Evolutionary conservation across 2,797 vertebrate genomes (phyloP), one percentile per base, ranked within the genome.

Genomic region (Pygocentrus nattereri): DNA sequence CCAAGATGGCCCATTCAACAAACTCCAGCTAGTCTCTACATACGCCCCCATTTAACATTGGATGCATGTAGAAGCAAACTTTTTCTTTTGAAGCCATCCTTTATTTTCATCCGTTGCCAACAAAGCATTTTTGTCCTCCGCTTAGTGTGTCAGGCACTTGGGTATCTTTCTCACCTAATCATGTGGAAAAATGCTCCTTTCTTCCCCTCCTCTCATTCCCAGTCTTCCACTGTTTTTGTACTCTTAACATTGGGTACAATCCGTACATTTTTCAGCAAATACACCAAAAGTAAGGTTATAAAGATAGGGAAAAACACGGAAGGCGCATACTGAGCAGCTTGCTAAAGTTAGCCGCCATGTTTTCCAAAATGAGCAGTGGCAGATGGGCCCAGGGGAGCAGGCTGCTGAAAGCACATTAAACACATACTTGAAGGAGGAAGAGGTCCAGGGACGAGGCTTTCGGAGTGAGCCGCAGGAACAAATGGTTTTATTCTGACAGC

Each of bases 401-500:
- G 79, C 86, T 82, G 90, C 88, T 86, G 90, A 92, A 90, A 92
- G 87, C 92, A 91, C 90, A 93, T 93, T 89, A 93, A 93, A 94
- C 93, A 90, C 89, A 79, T 83, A 85, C 83, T 85, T 83, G 82
- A 81, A 86, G 83, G 47, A 81, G 86, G 75, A 84, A 76, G 87
- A 75, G 87, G 86, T 88, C 87, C 44, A 64, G 90, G 88, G 90
- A 89, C 84, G 82, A 81, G 44, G 88, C 64, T 59, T 88, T 78
- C 81, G 81, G 88, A 81, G 84, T 83, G 87, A 90, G 88, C 72
- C 16, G 47, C 82, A 86, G 85, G 88, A 94, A 93, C 93, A 93
- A 93, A 94, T 93, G 90, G 91, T 93, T 90, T 90, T 85, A 93
- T 91, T 87, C 90, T 93, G 93, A 93, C 93, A 91, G 93, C 83